Conservation (phyloP, 2,797 vertebrate species). For the Denticeps clupeoides region DNA sequence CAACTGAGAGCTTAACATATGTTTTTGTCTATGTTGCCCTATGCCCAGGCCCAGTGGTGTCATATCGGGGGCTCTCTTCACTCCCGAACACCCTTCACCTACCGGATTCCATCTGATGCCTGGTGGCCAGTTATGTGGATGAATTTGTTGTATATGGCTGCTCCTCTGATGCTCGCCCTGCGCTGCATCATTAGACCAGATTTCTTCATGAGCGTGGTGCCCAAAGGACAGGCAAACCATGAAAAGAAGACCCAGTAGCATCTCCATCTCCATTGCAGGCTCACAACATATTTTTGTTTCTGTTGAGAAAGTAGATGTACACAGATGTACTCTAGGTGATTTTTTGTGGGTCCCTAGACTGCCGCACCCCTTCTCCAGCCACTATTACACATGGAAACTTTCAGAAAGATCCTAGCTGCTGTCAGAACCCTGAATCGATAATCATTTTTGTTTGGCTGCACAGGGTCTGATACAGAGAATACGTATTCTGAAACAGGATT, state of each 20-base stretch:
- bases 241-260: slow-evolving; percentile 64
- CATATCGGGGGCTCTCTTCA: slow-evolving; percentile 83
- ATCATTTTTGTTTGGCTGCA: too few species aligned
- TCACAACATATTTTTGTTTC: neutral
- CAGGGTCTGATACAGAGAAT: too few species aligned
- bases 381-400: neutral
- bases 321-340: neutral
- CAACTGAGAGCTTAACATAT: neutral
- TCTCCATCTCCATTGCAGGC: neutral
- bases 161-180: slow-evolving; percentile 63
- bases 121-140: slow-evolving; percentile 59
- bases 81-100: slow-evolving; percentile 79
- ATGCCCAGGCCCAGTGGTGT: slow-evolving; percentile 78
- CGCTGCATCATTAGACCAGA: slow-evolving; percentile 62
- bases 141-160: slow-evolving; percentile 59
- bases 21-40: neutral
- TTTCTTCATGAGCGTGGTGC: slow-evolving; percentile 60
- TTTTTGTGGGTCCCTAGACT: neutral
- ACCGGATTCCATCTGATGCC: slow-evolving; percentile 74
- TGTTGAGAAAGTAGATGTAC: neutral
- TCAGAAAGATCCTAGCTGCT: neutral
- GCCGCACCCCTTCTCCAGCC: neutral
- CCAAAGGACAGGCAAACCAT: slow-evolving; percentile 22
- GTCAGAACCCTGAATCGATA: too few species aligned
- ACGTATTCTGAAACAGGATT: too few species aligned